Evolutionary conservation across 2,797 vertebrate genomes (phyloP).

Genomic region (Characodon lateralis): DNA sequence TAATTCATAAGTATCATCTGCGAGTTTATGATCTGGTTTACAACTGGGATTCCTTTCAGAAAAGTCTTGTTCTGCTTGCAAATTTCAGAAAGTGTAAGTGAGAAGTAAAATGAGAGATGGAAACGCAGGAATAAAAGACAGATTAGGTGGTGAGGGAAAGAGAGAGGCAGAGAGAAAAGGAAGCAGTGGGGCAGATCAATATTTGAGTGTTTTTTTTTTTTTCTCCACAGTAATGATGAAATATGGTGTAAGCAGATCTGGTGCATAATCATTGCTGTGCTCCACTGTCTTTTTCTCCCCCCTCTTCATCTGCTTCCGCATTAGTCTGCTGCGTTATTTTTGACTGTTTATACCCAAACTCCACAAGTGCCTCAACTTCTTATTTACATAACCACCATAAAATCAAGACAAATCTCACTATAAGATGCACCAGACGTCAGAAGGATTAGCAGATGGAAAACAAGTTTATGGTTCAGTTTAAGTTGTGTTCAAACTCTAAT

Average conservation of each 20-base stretch:
- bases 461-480: constrained; percentile 25
- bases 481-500: constrained; percentile 24
- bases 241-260: constrained; percentile 84
- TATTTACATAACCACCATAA: constrained; percentile 51
- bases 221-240: constrained; percentile 82
- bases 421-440: constrained; percentile 17
- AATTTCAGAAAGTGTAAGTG: constrained; percentile 49
- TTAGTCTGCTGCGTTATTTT: constrained; percentile 45
- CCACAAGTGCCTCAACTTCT: constrained; percentile 48
- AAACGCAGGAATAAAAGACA: constrained; percentile 52
- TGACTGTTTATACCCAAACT: constrained; percentile 26
- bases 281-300: constrained; percentile 65
- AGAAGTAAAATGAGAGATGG: constrained; percentile 56
- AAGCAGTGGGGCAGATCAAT: constrained; percentile 78
- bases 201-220: constrained; percentile 65
- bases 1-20: constrained; percentile 41
- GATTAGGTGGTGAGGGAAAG: constrained; percentile 34
- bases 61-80: constrained; percentile 65
- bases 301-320: constrained; percentile 41
- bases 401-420: constrained; percentile 36
- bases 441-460: constrained; percentile 29
- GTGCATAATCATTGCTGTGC: constrained; percentile 78
- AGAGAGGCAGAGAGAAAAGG: constrained; percentile 27
- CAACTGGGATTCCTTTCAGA: constrained; percentile 54
- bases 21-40: constrained; percentile 61